Conservation (phyloP, 2,888 invertebrate genomes). For the Epiblema foenella region DNA sequence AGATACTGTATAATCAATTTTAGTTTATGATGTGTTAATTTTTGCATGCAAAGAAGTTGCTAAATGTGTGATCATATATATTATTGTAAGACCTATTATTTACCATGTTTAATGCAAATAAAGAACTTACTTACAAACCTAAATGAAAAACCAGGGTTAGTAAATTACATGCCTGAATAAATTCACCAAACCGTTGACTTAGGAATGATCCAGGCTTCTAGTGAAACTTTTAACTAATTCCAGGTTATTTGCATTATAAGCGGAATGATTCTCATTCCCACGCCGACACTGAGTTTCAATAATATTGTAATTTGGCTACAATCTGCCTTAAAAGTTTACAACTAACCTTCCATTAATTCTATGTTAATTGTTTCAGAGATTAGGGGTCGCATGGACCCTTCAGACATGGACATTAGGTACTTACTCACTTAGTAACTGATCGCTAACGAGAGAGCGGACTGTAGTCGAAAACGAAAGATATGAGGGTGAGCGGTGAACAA, state of each 20-base stretch:
- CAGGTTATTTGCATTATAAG: slow-evolving; percentile 42
- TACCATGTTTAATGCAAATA: no score
- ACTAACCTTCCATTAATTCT: slow-evolving; percentile 17
- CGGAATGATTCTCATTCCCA: slow-evolving; percentile 28
- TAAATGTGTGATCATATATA: no score
- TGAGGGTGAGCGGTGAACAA: no score
- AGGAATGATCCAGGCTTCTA: slow-evolving; percentile 13
- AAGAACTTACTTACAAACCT: no score
- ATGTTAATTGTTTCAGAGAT: slow-evolving; percentile 20
- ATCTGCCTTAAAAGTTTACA: slow-evolving; percentile 16
- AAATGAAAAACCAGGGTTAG: not conserved
- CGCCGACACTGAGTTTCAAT: slow-evolving; percentile 29
- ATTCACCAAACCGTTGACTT: not conserved
- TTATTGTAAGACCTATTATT: no score
- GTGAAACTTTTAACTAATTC: slow-evolving; percentile 42
- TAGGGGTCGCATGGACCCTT: not conserved
- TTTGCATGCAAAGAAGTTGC: no score
- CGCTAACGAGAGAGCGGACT: no score
- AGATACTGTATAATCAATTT: no score
- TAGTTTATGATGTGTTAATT: no score
- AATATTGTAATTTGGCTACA: slow-evolving; percentile 33
- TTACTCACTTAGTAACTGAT: no score
- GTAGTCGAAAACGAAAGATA: no score
- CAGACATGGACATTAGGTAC: no score
- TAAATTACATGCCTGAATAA: not conserved